Evolutionary conservation across 2,113 vertebrate genomes (phyloP).

Genomic region (Scatophagus argus): DNA sequence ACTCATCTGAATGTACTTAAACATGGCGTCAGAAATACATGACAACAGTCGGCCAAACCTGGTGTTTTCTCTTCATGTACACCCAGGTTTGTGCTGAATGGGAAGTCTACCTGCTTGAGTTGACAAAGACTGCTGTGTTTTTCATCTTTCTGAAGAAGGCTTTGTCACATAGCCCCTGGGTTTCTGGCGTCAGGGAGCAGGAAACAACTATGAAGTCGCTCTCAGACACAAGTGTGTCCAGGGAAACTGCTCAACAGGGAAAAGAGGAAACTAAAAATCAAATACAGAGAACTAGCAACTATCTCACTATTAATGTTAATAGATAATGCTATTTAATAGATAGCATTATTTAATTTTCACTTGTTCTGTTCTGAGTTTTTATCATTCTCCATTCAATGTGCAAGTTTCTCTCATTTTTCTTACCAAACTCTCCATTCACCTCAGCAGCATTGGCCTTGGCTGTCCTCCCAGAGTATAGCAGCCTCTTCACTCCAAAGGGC

Average conservation of each 20-base stretch:
- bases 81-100: background rate
- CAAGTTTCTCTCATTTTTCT: slow-evolving; percentile 40
- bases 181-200: slow-evolving; percentile 77
- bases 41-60: background rate
- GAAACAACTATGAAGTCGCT: slow-evolving; percentile 75
- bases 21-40: background rate
- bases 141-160: slow-evolving; percentile 83
- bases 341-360: background rate
- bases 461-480: slow-evolving; percentile 84
- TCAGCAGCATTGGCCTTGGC: slow-evolving; percentile 78
- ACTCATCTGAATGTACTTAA: background rate
- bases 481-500: slow-evolving; percentile 85
- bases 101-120: slow-evolving; percentile 77
- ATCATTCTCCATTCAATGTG: background rate
- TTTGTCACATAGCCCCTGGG: slow-evolving; percentile 73
- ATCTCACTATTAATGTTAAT: too few relatives aligned
- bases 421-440: slow-evolving; percentile 86
- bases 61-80: background rate
- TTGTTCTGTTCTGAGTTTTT: background rate
- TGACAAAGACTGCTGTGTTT: slow-evolving; percentile 68
- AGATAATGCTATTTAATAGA: too few relatives aligned
- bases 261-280: background rate
- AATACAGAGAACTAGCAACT: background rate
- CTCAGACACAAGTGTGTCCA: slow-evolving; percentile 74
- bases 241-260: slow-evolving; percentile 62